phyloP scores from a whole-genome alignment of 2,888 invertebrate genomes.

The Eupithecia abbreviata region DNA sequence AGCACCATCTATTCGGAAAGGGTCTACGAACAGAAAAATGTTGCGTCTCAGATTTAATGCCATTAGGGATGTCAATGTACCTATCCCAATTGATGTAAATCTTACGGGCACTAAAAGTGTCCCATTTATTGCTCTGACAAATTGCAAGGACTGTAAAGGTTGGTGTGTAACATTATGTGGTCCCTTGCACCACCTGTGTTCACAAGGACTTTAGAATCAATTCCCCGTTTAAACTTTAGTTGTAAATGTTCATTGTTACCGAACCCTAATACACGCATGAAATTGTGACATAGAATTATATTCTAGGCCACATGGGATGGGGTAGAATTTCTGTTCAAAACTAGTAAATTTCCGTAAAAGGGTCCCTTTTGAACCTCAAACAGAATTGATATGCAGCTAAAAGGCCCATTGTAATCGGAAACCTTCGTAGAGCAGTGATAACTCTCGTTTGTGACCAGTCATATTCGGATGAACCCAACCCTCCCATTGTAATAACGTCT shows the following conservation, averaged over 20 bases:
- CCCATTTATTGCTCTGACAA: constrained; percentile 56
- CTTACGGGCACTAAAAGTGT: constrained; percentile 58
- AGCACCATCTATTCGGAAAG: constrained; percentile 51
- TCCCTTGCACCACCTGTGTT: constrained; percentile 33
- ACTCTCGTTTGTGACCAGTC: constrained; percentile 60
- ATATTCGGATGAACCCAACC: constrained; percentile 60
- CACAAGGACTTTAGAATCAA: constrained; percentile 18
- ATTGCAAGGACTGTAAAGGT: constrained; percentile 32
- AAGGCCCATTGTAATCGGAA: constrained; percentile 52
- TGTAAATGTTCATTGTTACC: constrained; percentile 21
- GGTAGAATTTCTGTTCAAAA: constrained; percentile 17
- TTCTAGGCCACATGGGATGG: neutral
- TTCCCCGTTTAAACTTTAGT: constrained; percentile 17
- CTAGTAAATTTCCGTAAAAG: constrained; percentile 25
- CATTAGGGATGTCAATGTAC: constrained; percentile 57
- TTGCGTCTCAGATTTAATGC: constrained; percentile 62
- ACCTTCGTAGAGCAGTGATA: constrained; percentile 53
- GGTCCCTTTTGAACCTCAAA: constrained; percentile 50
- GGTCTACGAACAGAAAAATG: constrained; percentile 51
- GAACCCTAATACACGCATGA: constrained; percentile 24
- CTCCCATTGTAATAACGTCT: constrained; percentile 60
- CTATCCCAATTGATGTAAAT: constrained; percentile 54
- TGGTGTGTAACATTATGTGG: constrained; percentile 17
- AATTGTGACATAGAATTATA: constrained; percentile 14
- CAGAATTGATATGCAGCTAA: constrained; percentile 54